Percentiles rank a stretch among this genome's conserved stretches.
Evolutionary conservation across 2,888 invertebrate species (phyloP).

Genomic region (Diaprepes abbreviatus): DNA sequence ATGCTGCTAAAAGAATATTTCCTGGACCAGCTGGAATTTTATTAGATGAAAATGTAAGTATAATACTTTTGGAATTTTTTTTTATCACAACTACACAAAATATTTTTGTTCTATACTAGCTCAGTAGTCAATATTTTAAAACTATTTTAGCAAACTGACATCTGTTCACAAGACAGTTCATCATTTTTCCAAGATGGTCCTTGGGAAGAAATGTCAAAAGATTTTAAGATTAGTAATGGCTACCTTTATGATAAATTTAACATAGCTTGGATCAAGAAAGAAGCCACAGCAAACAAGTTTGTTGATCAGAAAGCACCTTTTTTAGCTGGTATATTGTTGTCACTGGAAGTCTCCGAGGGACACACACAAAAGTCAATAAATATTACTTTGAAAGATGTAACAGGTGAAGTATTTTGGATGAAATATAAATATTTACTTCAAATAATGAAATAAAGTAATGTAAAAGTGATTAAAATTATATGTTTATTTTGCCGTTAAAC

Average conservation of each 20-base stretch:
- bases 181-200: conserved; percentile 55
- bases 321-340: conserved; percentile 60
- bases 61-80: no score
- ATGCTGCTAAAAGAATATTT: conserved; percentile 36
- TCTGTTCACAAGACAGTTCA: conserved; percentile 58
- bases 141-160: conserved; percentile 21
- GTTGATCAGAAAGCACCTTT: conserved; percentile 61
- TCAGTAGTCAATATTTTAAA: no score
- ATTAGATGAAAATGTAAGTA: conserved; percentile 24
- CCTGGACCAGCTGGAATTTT: conserved; percentile 47
- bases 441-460: no score
- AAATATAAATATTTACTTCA: no score
- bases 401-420: conserved; percentile 58
- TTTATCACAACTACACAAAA: no score
- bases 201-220: conserved; percentile 58
- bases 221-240: conserved; percentile 47
- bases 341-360: conserved; percentile 54
- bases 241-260: conserved; percentile 57
- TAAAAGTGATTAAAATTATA: no score
- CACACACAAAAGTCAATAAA: conserved; percentile 55
- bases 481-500: no score
- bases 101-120: no score
- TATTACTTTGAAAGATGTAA: conserved; percentile 59
- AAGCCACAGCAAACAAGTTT: conserved; percentile 54
- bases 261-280: conserved; percentile 61